Conservation (phyloP, 2,113 vertebrate species). For the Cephalopholis sonnerati region DNA sequence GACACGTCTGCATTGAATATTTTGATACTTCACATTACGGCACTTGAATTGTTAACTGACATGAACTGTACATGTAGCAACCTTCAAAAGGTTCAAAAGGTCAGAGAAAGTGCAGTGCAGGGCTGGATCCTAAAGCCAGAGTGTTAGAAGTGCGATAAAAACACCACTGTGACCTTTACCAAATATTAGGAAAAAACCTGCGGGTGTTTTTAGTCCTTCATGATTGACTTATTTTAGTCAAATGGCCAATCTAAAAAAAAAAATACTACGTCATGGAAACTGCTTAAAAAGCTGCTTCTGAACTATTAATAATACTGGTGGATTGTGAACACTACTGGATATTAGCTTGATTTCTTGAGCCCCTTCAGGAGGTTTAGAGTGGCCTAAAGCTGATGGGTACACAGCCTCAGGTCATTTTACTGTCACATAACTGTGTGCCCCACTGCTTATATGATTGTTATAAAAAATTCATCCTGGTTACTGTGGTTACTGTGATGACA, state of each 20-base stretch:
- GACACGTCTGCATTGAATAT: not conserved
- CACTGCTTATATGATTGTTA: not conserved
- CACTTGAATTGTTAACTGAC: not conserved
- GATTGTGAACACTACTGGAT: not conserved
- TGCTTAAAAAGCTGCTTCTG: not conserved
- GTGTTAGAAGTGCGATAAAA: conserved; percentile 8
- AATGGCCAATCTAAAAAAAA: conserved; percentile 10
- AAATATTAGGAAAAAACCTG: not conserved
- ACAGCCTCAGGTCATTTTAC: not conserved
- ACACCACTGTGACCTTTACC: conserved; percentile 4
- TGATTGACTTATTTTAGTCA: conserved; percentile 4
- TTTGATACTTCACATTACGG: not conserved
- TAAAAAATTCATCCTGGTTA: not conserved
- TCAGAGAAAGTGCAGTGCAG: not conserved
- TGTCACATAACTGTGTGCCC: not conserved
- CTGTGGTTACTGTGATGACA: not conserved
- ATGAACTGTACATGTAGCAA: not conserved
- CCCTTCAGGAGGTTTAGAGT: not conserved
- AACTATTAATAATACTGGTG: not conserved
- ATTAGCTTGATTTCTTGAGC: conserved; percentile 5
- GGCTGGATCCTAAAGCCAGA: not conserved
- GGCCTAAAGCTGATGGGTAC: not conserved
- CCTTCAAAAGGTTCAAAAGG: not conserved
- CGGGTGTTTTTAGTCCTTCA: not conserved
- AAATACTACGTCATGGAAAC: conserved; percentile 7